Conservation (phyloP, 2,113 vertebrate genomes). For the Macrotis lagotis region DNA sequence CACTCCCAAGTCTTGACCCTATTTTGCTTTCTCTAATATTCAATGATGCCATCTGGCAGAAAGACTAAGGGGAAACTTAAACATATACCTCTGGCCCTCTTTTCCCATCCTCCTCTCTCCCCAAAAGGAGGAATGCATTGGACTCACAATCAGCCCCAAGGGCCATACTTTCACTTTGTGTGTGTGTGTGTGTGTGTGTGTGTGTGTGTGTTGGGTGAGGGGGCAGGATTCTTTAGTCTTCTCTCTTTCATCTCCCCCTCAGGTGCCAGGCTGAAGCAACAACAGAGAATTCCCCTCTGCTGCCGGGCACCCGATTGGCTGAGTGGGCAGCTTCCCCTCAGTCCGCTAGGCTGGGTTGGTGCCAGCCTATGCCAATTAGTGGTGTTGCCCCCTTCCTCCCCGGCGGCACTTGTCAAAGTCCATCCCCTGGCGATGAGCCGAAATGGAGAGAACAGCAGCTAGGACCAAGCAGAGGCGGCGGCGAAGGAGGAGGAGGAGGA, state of each 20-base stretch:
- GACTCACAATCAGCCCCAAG: not conserved
- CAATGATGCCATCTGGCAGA: slow-evolving; percentile 12
- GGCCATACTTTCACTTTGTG: no score
- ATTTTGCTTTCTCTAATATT: slow-evolving; percentile 33
- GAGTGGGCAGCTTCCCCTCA: not conserved
- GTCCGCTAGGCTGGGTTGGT: not conserved
- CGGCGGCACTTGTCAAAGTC: slow-evolving; percentile 38
- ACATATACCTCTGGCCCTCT: not conserved
- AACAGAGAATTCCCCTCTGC: not conserved
- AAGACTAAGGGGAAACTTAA: slow-evolving; percentile 5
- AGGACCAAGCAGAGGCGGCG: slow-evolving; percentile 8
- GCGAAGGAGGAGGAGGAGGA: slow-evolving; percentile 52
- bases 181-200: no score
- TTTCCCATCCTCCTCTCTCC: not conserved
- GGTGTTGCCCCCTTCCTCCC: not conserved
- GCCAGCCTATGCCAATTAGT: not conserved
- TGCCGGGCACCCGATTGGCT: not conserved
- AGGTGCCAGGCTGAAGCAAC: not conserved
- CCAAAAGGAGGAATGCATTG: not conserved
- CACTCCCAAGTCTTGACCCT: slow-evolving; percentile 20
- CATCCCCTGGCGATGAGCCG: slow-evolving; percentile 64
- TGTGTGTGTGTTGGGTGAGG: no score
- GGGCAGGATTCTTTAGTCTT: not conserved
- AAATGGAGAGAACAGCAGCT: slow-evolving; percentile 54
- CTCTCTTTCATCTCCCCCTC: not conserved